Percentiles rank a stretch among this genome's conserved stretches.
phyloP scores from a whole-genome alignment of 2,888 invertebrate genomes.

The Pachydiplax longipennis region DNA sequence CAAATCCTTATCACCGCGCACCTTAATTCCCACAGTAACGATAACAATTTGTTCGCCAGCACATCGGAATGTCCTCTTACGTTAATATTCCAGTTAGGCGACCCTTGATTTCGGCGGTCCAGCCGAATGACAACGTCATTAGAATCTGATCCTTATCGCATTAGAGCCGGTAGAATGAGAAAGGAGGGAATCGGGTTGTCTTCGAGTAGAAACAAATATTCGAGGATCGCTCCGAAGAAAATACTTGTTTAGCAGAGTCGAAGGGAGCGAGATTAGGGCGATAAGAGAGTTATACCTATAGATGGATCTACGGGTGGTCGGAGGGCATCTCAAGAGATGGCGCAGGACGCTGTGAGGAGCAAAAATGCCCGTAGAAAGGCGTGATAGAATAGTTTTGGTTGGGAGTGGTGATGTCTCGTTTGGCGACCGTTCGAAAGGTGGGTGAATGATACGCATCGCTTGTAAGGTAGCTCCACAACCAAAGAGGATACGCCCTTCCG shows the following conservation, averaged over 20 bases:
- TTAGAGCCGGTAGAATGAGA: too few species aligned
- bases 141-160: too few species aligned
- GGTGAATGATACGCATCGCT: not conserved
- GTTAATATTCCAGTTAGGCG: too few species aligned
- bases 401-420: constrained; percentile 1
- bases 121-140: too few species aligned
- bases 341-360: not conserved
- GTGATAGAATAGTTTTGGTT: not conserved
- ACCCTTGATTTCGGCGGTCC: too few species aligned
- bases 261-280: not conserved
- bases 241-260: not conserved
- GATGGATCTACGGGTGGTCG: not conserved
- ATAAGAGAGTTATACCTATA: not conserved
- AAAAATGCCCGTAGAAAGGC: not conserved
- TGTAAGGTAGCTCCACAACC: not conserved
- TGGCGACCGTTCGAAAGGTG: not conserved
- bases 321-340: not conserved
- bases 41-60: too few species aligned
- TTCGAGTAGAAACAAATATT: not conserved
- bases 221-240: not conserved
- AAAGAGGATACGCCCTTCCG: not conserved
- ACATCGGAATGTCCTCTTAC: too few species aligned
- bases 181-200: too few species aligned
- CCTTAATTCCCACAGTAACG: too few species aligned
- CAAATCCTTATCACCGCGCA: too few species aligned